A percentile compares a stretch with the other conserved stretches of the same genome.
These are phyloP conservation scores for Mythimna loreyi DNA, from an alignment of 2,888 invertebrate genomes.

Conservation along the genomic window DNA sequence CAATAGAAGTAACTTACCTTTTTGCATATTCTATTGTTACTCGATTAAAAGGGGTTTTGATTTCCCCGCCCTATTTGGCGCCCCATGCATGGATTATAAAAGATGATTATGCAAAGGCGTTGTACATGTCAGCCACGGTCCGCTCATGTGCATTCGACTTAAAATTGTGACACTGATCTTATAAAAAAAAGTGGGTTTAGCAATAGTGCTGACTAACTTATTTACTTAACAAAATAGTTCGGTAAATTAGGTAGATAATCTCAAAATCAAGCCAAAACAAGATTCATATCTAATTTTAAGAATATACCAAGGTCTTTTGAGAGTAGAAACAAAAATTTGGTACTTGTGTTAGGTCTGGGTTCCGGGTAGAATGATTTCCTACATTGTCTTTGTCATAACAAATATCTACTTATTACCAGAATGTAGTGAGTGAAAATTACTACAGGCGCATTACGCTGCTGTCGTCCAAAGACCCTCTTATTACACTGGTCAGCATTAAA, in stretches of 20 bases:
- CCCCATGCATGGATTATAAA: conserved; percentile 48
- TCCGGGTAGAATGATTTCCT: neutral
- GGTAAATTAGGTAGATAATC: neutral
- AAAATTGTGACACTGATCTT: neutral
- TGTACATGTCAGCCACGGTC: conserved; percentile 44
- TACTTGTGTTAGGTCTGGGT: neutral
- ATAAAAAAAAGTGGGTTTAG: neutral
- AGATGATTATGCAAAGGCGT: conserved; percentile 63
- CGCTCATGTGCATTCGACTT: conserved; percentile 6
- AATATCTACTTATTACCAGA: neutral
- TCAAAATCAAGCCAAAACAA: neutral
- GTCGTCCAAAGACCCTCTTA: too few relatives aligned
- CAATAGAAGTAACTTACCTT: conserved; percentile 71
- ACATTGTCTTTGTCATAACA: neutral
- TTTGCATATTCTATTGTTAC: conserved; percentile 81
- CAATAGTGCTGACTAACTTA: neutral
- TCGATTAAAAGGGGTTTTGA: conserved; percentile 75
- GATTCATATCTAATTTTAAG: neutral
- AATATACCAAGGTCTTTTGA: too few relatives aligned
- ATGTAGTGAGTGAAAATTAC: neutral
- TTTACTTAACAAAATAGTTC: neutral
- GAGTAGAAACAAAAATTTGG: neutral
- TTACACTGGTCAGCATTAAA: too few relatives aligned
- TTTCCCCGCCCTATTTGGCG: conserved; percentile 77
- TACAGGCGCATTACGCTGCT: neutral